These are phyloP conservation scores for Brienomyrus longianalis DNA, from an alignment of 2,113 vertebrate genomes.

Conservation along the genomic window DNA sequence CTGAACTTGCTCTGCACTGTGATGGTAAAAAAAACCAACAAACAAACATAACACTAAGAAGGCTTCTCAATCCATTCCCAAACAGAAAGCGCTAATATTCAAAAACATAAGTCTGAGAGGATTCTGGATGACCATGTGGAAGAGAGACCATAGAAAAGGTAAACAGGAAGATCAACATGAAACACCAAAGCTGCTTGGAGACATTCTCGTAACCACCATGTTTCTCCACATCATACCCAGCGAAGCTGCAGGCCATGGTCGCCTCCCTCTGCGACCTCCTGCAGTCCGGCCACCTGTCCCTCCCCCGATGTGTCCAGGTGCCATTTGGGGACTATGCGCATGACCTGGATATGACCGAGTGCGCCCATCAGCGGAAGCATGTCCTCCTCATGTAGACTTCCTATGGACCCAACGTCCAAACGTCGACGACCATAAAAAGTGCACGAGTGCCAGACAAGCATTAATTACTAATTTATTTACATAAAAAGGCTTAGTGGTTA, in stretches of 20 bases:
- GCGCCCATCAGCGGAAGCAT: constrained; percentile 29
- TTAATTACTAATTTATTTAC: constrained; percentile 37
- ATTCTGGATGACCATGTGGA: constrained; percentile 46
- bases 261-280: constrained; percentile 34
- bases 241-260: constrained; percentile 28
- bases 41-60: neutral
- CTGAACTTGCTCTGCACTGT: neutral
- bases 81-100: constrained; percentile 38
- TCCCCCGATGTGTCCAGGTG: constrained; percentile 19
- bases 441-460: neutral
- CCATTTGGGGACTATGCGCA: constrained; percentile 29
- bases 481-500: constrained; percentile 35
- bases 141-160: constrained; percentile 37
- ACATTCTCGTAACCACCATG: neutral
- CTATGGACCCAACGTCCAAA: neutral
- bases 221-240: constrained; percentile 22
- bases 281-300: constrained; percentile 20
- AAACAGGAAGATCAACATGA: neutral
- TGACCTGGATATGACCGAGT: constrained; percentile 26
- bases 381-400: constrained; percentile 35
- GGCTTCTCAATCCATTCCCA: constrained; percentile 3
- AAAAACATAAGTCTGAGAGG: constrained; percentile 33
- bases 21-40: neutral
- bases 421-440: neutral
- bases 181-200: neutral